Evolutionary conservation across 2,888 invertebrate genomes (phyloP).

Genomic region (Frankliniella fusca): DNA sequence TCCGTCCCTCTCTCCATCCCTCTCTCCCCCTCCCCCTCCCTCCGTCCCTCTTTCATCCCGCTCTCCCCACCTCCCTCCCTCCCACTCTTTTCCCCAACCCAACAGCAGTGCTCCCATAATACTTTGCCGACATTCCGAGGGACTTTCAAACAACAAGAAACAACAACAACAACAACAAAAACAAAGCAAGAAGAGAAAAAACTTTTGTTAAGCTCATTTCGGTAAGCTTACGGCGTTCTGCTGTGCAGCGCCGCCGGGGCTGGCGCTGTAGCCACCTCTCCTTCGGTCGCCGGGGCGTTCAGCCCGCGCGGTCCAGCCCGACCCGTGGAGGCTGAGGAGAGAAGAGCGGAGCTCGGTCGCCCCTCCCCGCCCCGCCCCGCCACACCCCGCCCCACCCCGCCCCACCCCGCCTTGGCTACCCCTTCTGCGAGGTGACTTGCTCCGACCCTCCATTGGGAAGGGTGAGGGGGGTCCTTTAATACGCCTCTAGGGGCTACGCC

Average conservation of each 20-base stretch:
- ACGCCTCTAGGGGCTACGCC: too few relatives aligned
- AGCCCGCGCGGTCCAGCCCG: neutral
- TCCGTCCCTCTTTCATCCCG: neutral
- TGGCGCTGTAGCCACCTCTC: neutral
- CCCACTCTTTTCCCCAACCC: neutral
- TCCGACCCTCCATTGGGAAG: too few relatives aligned
- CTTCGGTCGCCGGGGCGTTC: neutral
- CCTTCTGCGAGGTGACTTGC: too few relatives aligned
- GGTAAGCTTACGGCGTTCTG: slow-evolving; percentile 3
- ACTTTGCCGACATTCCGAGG: neutral
- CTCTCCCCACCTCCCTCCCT: neutral
- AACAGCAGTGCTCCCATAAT: neutral
- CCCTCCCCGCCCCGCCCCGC: too few relatives aligned
- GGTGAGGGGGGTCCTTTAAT: too few relatives aligned
- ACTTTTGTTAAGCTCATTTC: slow-evolving; percentile 25
- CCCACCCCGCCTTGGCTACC: too few relatives aligned
- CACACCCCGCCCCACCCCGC: too few relatives aligned
- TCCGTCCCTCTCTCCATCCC: neutral
- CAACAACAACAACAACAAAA: neutral
- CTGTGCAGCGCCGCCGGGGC: neutral
- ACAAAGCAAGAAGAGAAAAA: neutral
- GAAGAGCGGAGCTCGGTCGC: neutral
- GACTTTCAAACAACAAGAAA: slow-evolving; percentile 13
- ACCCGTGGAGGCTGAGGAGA: neutral
- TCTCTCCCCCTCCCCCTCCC: too few relatives aligned